Conservation (phyloP, 2,797 vertebrate species). For the Falco biarmicus region DNA sequence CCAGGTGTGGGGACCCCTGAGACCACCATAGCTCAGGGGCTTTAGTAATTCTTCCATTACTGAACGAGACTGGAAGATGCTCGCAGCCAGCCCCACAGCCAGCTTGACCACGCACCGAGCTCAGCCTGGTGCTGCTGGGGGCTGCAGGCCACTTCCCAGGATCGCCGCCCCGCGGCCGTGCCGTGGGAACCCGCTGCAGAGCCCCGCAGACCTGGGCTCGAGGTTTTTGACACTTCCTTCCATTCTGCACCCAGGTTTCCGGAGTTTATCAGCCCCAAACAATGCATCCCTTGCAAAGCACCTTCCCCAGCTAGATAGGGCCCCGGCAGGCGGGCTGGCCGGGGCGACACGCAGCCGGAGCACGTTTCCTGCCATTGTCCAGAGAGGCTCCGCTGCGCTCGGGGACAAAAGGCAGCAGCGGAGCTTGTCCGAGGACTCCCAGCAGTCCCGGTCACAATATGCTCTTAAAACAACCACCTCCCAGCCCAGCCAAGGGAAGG, state of each 20-base stretch:
- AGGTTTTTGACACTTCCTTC: conserved; percentile 71
- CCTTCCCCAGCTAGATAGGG: conserved; percentile 33
- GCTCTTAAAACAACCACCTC: not conserved
- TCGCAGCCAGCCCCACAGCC: not conserved
- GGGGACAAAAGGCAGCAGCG: conserved; percentile 42
- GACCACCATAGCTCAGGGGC: rapidly evolving
- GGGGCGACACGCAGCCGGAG: not conserved
- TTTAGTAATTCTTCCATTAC: not conserved
- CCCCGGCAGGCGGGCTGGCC: conserved; percentile 45
- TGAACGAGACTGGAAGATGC: not conserved
- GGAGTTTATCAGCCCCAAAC: conserved; percentile 76
- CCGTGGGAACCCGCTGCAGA: conserved; percentile 71
- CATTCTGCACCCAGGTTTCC: conserved; percentile 76
- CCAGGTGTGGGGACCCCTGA: not conserved
- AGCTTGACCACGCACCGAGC: not conserved
- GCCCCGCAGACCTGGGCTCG: not conserved
- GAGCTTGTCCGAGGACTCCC: not conserved
- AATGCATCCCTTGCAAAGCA: conserved; percentile 63
- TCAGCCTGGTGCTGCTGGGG: not conserved
- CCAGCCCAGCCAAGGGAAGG: rapidly evolving
- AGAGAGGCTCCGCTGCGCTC: not conserved
- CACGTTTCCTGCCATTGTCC: conserved; percentile 73
- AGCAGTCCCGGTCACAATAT: not conserved
- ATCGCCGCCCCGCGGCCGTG: not conserved
- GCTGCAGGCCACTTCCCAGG: not conserved